phyloP scores from a whole-genome alignment of 2,113 vertebrate species.

The Ptychochromis oligacanthus region DNA sequence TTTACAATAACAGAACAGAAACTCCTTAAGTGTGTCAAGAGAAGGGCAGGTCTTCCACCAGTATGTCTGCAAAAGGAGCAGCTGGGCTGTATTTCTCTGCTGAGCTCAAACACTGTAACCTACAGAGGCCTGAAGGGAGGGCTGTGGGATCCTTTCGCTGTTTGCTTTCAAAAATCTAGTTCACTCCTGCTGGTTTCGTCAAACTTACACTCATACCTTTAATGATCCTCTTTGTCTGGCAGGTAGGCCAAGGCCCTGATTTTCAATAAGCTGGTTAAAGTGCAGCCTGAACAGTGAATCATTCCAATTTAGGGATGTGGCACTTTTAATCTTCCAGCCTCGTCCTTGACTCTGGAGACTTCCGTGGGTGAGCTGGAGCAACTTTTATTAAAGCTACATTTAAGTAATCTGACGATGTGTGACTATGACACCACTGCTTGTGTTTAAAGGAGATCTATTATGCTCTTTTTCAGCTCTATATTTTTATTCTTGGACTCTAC shows the following conservation, averaged over 20 bases:
- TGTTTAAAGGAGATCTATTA: background rate
- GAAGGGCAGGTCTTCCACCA: too few relatives aligned
- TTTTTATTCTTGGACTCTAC: background rate
- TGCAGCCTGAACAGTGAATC: conserved; percentile 69
- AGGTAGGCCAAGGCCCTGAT: conserved; percentile 49
- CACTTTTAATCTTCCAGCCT: conserved; percentile 78
- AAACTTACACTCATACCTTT: background rate
- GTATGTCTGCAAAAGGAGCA: too few relatives aligned
- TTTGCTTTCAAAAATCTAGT: background rate
- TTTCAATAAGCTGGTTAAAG: conserved; percentile 66
- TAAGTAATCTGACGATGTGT: conserved; percentile 8
- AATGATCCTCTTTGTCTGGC: conserved; percentile 60
- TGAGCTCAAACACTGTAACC: too few relatives aligned
- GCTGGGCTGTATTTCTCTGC: too few relatives aligned
- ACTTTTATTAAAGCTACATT: conserved; percentile 75
- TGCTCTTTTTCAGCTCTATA: background rate
- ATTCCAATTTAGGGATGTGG: conserved; percentile 75
- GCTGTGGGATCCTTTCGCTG: background rate
- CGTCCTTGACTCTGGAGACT: conserved; percentile 69
- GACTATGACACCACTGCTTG: background rate
- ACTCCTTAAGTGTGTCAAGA: too few relatives aligned
- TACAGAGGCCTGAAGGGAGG: background rate
- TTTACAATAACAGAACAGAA: too few relatives aligned
- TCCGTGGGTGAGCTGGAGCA: conserved; percentile 63
- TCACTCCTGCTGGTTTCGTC: background rate